These are phyloP conservation scores for Argyra leucocephala DNA, from an alignment of 2,888 invertebrate species.

Conservation along the genomic window DNA sequence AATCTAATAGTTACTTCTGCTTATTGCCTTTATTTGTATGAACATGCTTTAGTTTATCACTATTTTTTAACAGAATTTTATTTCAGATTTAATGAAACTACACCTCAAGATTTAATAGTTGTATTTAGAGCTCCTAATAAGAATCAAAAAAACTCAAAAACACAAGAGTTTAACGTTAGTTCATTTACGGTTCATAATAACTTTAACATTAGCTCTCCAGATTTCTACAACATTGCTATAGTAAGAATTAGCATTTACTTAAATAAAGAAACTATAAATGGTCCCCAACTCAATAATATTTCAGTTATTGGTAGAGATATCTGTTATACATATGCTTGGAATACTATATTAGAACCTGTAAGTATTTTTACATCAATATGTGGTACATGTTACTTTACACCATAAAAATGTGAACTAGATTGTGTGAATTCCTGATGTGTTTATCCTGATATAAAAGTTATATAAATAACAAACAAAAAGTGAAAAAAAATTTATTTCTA, in stretches of 20 bases:
- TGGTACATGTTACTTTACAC: too few species aligned
- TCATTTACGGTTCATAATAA: not conserved
- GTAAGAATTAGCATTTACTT: not conserved
- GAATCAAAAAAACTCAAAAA: not conserved
- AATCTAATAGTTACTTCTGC: conserved; percentile 20
- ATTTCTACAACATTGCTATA: not conserved
- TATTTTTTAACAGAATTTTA: not conserved
- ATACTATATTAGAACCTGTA: not conserved
- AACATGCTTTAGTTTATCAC: not conserved
- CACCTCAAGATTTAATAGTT: not conserved
- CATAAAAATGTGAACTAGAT: too few species aligned
- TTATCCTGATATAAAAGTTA: too few species aligned
- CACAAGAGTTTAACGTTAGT: not conserved
- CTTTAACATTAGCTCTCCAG: not conserved
- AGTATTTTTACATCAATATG: not conserved
- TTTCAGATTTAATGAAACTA: not conserved
- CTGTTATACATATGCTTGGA: not conserved
- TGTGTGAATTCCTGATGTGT: too few species aligned
- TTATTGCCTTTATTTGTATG: conserved; percentile 16
- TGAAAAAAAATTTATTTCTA: too few species aligned
- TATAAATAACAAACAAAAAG: too few species aligned
- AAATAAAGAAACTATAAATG: not conserved
- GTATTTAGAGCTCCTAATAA: not conserved
- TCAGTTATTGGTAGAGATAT: not conserved
- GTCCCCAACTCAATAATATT: not conserved